Conservation (phyloP, 2,888 invertebrate species). For the Philonicus albiceps region DNA sequence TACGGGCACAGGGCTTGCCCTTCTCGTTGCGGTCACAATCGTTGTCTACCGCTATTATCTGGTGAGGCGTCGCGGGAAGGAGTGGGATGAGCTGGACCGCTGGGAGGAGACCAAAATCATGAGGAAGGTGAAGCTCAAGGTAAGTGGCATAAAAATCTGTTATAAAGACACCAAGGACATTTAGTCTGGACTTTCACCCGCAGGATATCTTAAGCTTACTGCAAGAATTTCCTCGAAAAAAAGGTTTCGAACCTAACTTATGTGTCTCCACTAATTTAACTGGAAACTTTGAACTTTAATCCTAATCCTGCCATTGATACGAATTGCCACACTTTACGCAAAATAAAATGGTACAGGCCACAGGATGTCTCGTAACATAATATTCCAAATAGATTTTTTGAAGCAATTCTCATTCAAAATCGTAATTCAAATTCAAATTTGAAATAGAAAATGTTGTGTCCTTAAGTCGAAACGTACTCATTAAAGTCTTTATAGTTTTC, state of each 20-base stretch:
- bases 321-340: background rate
- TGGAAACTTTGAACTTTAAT: background rate
- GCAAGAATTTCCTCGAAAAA: background rate
- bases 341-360: background rate
- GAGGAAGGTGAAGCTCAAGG: constrained; percentile 61
- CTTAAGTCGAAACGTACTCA: too few species aligned
- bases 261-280: background rate
- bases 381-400: too few species aligned
- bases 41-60: constrained; percentile 74
- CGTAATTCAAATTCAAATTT: too few species aligned
- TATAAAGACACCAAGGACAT: background rate
- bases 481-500: too few species aligned
- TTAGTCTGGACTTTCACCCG: background rate
- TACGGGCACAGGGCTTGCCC: constrained; percentile 71
- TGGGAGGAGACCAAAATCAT: constrained; percentile 64
- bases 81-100: constrained; percentile 69
- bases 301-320: background rate
- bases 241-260: background rate
- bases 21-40: constrained; percentile 72
- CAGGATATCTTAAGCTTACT: background rate
- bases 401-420: too few species aligned
- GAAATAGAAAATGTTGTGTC: too few species aligned
- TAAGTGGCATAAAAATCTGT: constrained; percentile 50
- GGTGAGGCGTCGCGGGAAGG: constrained; percentile 67
- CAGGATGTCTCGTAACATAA: too few species aligned